Percentiles rank a stretch among this genome's conserved stretches.
Conservation (phyloP, 2,113 vertebrate species). For the Brachirus orientalis region DNA sequence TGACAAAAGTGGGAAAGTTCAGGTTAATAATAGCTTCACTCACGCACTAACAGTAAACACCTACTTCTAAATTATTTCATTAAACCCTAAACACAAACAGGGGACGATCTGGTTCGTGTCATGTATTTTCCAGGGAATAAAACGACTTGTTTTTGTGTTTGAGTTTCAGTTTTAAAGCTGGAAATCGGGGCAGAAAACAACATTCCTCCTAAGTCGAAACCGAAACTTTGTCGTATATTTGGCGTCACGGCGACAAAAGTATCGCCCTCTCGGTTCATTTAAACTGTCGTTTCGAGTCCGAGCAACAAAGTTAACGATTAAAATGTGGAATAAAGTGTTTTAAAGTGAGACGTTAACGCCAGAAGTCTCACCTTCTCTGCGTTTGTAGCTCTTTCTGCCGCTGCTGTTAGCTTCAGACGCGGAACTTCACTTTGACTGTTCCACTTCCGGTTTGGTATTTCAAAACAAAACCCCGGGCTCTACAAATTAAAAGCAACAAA, state of each 20-base stretch:
- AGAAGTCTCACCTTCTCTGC: rapidly evolving
- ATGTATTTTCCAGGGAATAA: no score
- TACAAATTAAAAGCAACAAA: not conserved
- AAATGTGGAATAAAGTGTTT: not conserved
- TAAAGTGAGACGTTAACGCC: no score
- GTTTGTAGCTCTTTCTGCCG: not conserved
- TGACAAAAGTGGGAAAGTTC: slow-evolving; percentile 21
- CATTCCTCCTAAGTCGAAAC: slow-evolving; percentile 18
- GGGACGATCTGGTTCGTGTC: no score
- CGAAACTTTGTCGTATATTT: slow-evolving; percentile 46
- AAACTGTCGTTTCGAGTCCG: not conserved
- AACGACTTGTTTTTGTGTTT: no score
- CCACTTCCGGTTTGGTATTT: slow-evolving; percentile 15
- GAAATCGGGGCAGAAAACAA: not conserved
- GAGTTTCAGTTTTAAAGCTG: no score
- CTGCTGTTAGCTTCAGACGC: slow-evolving; percentile 30
- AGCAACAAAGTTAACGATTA: not conserved
- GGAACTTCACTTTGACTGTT: slow-evolving; percentile 15
- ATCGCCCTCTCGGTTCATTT: not conserved
- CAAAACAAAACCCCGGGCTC: slow-evolving; percentile 20
- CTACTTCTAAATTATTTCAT: not conserved
- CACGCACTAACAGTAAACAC: not conserved
- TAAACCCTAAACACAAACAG: not conserved
- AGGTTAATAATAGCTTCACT: slow-evolving; percentile 17
- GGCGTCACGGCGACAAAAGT: no score